Evolutionary conservation across 2,113 vertebrate species (phyloP), one percentile per base, ranked within the genome.

Genomic region (Muscicapa adusta): DNA sequence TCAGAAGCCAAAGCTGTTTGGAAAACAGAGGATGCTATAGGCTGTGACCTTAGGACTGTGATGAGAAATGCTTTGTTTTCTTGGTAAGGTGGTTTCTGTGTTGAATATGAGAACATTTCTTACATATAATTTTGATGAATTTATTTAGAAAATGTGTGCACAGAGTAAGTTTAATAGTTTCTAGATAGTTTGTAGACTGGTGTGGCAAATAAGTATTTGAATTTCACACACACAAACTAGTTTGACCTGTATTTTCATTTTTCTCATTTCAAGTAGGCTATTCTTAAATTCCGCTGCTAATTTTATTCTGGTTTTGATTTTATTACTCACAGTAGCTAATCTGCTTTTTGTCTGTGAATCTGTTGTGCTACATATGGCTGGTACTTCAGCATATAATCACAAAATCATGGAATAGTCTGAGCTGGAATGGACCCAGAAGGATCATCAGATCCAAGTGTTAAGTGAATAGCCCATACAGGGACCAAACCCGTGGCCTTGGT

Each of bases 311-410:
- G 7, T 68, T 89, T 65, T 73, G 6, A 53, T 84, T 71, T 86
- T 87, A 8, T 26, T 61, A 28, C n/a, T 76, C 17, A 54, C 42
- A 53, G 36, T 61, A 75, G 13, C 6, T 3, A 8, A 29, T 56
- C 4, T 6, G 50, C 12, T 66, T 62, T 66, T 58, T n/a, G 57
- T 19, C 66, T 75, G 8, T 77, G 24, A 66, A 8, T 68, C 24
- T 1, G 1, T n/a, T 3, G 0, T 36, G 15, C n/a, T 83, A 48
- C 16, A 19, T 14, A 53, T 2, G 1, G 31, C 18, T 77, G 40
- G 40, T 6, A 25, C 3, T 42, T 67, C 28, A 61, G 31, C 6
- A 24, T 0, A 18, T 11, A 36, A 67, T 43, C 36, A 67, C 43
- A 67, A 34, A 58, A 66, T 26, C 42, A 47, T 12, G 3, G 33